phyloP scores from a whole-genome alignment of 2,797 vertebrate genomes.

The Typhlichthys eigenmanni region DNA sequence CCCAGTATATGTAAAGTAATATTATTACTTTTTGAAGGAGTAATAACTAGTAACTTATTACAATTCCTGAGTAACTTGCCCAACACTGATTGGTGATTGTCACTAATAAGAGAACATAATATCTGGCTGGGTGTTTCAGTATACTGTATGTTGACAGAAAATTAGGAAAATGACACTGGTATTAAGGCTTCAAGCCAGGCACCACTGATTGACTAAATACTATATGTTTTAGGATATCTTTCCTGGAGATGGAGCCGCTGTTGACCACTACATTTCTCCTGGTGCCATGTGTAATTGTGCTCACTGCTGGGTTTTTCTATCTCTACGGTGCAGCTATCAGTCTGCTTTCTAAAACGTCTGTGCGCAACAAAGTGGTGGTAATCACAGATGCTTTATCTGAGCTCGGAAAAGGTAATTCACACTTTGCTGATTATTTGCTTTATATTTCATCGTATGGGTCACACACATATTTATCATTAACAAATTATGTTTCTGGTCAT shows the following conservation, averaged over 20 bases:
- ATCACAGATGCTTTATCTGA: slow-evolving; percentile 88
- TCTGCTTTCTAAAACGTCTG: slow-evolving; percentile 84
- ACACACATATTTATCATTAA: not conserved
- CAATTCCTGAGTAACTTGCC: no score
- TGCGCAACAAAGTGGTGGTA: slow-evolving; percentile 92
- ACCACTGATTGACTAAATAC: no score
- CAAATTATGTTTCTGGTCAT: not conserved
- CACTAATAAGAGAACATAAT: no score
- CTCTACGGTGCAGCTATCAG: slow-evolving; percentile 79
- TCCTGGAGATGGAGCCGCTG: slow-evolving; percentile 75
- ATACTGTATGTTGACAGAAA: no score
- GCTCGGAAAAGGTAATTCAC: slow-evolving; percentile 85
- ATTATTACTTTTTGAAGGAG: no score
- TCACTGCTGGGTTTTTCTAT: slow-evolving; percentile 85
- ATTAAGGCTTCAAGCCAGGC: no score
- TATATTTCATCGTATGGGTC: no score
- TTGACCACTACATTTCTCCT: slow-evolving; percentile 72
- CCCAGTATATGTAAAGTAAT: no score
- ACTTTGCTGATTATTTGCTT: not conserved
- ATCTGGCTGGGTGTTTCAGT: no score
- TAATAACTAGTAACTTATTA: no score
- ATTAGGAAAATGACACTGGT: no score
- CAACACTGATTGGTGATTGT: no score
- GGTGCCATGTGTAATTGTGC: slow-evolving; percentile 80
- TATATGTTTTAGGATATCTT: slow-evolving; percentile 19